A percentile compares a stretch with the other conserved stretches of the same genome.
Conservation (phyloP, 2,113 vertebrate genomes). For the Pterocles burchelli region DNA sequence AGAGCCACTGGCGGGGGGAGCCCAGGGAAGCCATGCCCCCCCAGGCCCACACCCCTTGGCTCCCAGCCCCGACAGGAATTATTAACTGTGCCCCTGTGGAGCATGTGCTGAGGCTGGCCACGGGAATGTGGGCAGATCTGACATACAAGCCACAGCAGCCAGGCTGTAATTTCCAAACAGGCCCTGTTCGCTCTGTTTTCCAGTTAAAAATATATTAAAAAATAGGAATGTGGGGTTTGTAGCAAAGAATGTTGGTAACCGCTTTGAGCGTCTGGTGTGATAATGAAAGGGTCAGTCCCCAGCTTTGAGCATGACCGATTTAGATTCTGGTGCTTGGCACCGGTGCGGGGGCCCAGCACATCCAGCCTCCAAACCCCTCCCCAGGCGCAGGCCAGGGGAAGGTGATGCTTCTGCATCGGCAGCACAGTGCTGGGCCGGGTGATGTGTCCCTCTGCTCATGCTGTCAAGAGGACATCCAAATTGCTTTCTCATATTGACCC, state of each 20-base stretch:
- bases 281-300: slow-evolving; percentile 72
- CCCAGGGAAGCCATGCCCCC: background rate
- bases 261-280: slow-evolving; percentile 68
- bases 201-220: slow-evolving; percentile 78
- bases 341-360: background rate
- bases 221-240: slow-evolving; percentile 68
- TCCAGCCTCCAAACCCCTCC: background rate
- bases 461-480: background rate
- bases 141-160: slow-evolving; percentile 71
- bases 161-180: slow-evolving; percentile 74
- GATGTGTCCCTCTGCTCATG: background rate
- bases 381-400: background rate
- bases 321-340: slow-evolving; percentile 60
- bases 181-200: slow-evolving; percentile 54
- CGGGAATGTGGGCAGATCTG: slow-evolving; percentile 76
- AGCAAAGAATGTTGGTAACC: slow-evolving; percentile 67
- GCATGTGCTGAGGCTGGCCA: slow-evolving; percentile 74
- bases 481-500: background rate
- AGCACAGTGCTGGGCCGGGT: fast-evolving
- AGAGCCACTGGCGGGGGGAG: background rate
- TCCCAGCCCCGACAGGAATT: slow-evolving; percentile 48
- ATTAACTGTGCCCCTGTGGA: slow-evolving; percentile 70
- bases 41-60: slow-evolving; percentile 35
- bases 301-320: slow-evolving; percentile 65
- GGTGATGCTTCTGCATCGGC: background rate